A percentile compares a stretch with the other conserved stretches of the same genome.
Conservation (phyloP, 2,797 vertebrate genomes). For the Tangara arthus region DNA sequence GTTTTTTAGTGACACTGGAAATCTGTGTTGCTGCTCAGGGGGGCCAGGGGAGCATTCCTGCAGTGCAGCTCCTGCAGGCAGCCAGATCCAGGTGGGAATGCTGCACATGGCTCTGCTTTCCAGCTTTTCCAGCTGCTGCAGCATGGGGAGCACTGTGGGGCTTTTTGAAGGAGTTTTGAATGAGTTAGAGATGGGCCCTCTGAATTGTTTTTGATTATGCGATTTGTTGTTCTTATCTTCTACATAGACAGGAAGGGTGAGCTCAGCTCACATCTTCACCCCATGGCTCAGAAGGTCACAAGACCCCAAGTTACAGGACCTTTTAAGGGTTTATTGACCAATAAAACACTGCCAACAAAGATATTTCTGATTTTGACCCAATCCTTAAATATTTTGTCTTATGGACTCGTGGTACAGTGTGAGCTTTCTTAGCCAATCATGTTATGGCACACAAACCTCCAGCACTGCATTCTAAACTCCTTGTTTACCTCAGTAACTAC, state of each 20-base stretch:
- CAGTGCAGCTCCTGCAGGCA: neutral
- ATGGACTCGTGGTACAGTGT: neutral
- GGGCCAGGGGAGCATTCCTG: neutral
- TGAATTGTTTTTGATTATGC: neutral
- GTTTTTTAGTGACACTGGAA: neutral
- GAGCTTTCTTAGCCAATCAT: neutral
- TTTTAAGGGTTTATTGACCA: neutral
- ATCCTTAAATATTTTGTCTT: neutral
- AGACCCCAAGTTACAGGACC: neutral
- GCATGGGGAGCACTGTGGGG: neutral
- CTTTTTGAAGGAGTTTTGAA: neutral
- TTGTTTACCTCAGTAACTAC: neutral
- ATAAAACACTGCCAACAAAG: neutral
- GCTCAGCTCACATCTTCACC: neutral
- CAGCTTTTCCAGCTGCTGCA: neutral
- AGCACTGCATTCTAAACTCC: neutral
- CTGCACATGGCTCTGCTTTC: neutral
- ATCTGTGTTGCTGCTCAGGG: neutral
- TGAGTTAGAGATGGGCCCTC: neutral
- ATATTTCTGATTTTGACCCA: neutral
- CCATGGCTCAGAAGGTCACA: neutral
- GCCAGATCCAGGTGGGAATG: neutral
- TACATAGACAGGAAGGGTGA: neutral
- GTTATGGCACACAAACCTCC: neutral
- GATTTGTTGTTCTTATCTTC: neutral